A percentile compares a stretch with the other conserved stretches of the same genome.
phyloP scores from a whole-genome alignment of 2,888 invertebrate species.

The Melolontha melolontha region DNA sequence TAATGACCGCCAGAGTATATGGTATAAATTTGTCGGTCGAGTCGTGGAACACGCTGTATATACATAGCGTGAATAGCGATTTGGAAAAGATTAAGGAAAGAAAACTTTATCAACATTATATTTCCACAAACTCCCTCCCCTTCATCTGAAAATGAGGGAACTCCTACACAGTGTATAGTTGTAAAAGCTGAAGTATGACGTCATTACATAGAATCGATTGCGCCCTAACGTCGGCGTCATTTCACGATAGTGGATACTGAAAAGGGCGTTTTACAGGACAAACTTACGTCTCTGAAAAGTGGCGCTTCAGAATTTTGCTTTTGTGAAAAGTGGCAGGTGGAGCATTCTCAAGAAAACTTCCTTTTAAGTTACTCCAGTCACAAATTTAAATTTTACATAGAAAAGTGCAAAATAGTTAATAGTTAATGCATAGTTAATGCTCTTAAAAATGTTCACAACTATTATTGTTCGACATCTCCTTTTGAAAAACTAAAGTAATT shows the following conservation, averaged over 20 bases:
- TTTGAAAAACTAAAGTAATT: too few relatives aligned
- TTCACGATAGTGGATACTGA: conserved; percentile 9
- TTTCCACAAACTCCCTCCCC: conserved; percentile 30
- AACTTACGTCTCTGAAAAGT: conserved; percentile 1
- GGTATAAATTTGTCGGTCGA: too few relatives aligned
- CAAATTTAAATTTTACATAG: background rate
- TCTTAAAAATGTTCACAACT: too few relatives aligned
- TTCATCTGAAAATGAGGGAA: conserved; percentile 40
- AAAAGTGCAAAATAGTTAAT: too few relatives aligned
- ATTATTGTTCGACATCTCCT: too few relatives aligned
- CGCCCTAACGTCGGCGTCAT: conserved; percentile 52
- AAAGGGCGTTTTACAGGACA: conserved; percentile 21
- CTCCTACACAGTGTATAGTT: conserved; percentile 44
- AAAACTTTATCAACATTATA: conserved; percentile 12
- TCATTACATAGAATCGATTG: conserved; percentile 56
- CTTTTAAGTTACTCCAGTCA: background rate
- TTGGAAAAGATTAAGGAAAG: too few relatives aligned
- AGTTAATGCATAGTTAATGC: too few relatives aligned
- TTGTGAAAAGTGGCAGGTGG: background rate
- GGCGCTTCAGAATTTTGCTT: conserved; percentile 2
- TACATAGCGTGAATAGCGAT: too few relatives aligned
- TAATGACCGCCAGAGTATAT: too few relatives aligned
- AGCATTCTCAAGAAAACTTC: background rate
- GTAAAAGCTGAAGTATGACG: conserved; percentile 49
- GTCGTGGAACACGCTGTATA: too few relatives aligned